phyloP scores from a whole-genome alignment of 2,113 vertebrate genomes.

The Apodemus sylvaticus region DNA sequence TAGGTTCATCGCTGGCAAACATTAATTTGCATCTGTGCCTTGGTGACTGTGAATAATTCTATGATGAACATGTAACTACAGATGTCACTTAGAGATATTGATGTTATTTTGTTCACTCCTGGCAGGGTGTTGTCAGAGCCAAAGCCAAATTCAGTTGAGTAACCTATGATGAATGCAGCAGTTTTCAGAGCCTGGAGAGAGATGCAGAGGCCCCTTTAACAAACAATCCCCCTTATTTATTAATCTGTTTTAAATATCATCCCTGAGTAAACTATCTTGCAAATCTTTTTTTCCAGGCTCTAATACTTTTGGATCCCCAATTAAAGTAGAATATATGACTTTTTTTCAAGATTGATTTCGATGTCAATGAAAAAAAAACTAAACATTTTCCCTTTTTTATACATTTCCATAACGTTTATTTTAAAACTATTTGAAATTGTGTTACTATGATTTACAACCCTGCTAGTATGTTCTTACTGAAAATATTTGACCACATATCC shows the following conservation, averaged over 20 bases:
- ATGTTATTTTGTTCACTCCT: neutral
- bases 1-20: neutral
- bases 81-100: neutral
- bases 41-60: neutral
- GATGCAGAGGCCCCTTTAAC: neutral
- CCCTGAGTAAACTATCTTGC: neutral
- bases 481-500: neutral
- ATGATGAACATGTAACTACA: neutral
- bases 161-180: neutral
- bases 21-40: neutral
- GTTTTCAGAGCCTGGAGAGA: neutral
- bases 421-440: neutral
- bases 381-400: neutral
- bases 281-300: too few relatives aligned
- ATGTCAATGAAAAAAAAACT: neutral
- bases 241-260: neutral
- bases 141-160: neutral
- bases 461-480: neutral
- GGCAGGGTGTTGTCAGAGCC: neutral
- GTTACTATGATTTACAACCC: neutral
- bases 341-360: neutral
- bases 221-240: neutral
- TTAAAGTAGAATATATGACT: neutral
- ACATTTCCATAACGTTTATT: neutral
- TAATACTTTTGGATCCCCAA: neutral